Conservation (phyloP, 1,140 invertebrate species). For the Drosophila albomicans region DNA sequence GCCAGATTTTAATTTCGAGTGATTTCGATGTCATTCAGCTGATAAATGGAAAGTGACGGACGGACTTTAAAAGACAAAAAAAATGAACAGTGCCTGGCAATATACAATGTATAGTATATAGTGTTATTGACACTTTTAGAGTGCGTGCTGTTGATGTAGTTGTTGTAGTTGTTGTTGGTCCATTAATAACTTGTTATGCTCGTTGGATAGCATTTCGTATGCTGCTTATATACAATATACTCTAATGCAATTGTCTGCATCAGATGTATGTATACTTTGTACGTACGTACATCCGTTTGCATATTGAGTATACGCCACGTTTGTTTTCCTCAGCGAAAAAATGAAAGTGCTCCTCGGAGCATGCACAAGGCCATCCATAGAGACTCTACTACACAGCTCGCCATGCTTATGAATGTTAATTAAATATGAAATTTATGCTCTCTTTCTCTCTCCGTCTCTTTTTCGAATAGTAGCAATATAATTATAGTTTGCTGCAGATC, state of each 20-base stretch:
- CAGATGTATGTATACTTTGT: background rate
- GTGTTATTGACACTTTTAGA: constrained; percentile 42
- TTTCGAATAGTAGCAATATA: background rate
- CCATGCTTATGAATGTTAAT: constrained; percentile 43
- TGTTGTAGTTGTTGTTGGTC: constrained; percentile 6
- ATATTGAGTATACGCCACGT: constrained; percentile 49
- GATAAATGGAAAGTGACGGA: constrained; percentile 51
- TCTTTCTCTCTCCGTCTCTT: constrained; percentile 13
- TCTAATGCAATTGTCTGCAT: background rate
- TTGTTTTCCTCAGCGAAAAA: constrained; percentile 50
- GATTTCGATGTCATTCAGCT: constrained; percentile 35
- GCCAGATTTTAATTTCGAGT: constrained; percentile 38
- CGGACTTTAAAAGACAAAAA: no score
- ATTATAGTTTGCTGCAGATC: constrained; percentile 6
- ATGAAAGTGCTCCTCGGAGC: constrained; percentile 61
- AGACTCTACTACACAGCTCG: background rate
- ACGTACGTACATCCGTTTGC: constrained; percentile 44
- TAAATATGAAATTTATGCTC: constrained; percentile 26
- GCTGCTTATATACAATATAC: background rate
- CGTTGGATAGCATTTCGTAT: constrained; percentile 40
- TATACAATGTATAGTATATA: constrained; percentile 33
- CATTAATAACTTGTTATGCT: constrained; percentile 54
- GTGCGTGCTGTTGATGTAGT: constrained; percentile 30
- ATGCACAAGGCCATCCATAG: constrained; percentile 51
- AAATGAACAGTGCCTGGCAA: constrained; percentile 1